Percentiles rank a stretch among this genome's conserved stretches.
Conservation (phyloP, 2,113 vertebrate genomes). For the Salvelinus sp. region DNA sequence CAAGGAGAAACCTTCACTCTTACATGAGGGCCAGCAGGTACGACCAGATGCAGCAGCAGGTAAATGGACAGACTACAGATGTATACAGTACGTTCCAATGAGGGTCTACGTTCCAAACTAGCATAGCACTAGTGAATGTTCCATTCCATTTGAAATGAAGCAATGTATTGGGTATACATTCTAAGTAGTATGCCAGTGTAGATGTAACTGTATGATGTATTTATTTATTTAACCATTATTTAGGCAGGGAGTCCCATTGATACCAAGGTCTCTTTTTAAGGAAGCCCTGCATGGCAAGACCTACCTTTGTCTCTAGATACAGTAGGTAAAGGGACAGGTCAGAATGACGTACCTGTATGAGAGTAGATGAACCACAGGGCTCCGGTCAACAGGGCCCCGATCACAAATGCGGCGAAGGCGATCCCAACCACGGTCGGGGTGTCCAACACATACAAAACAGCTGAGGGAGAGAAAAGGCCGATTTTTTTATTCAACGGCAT, state of each 20-base stretch:
- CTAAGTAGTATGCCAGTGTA: too few relatives aligned
- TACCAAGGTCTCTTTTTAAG: too few relatives aligned
- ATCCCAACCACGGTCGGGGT: constrained; percentile 93
- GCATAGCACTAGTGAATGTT: neutral
- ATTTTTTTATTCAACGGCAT: neutral
- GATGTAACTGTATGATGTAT: too few relatives aligned
- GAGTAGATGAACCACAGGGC: constrained; percentile 98
- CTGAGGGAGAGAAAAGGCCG: constrained; percentile 56
- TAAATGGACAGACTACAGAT: neutral
- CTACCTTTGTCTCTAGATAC: neutral
- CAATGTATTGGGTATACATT: too few relatives aligned
- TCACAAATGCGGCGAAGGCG: constrained; percentile 91
- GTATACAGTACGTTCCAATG: too few relatives aligned
- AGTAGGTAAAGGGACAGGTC: constrained; percentile 16
- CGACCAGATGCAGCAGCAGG: too few relatives aligned
- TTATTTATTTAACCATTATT: too few relatives aligned
- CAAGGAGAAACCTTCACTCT: neutral
- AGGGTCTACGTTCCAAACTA: neutral
- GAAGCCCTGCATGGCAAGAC: too few relatives aligned
- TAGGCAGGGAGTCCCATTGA: too few relatives aligned
- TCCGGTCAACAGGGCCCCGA: constrained; percentile 91
- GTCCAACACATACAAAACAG: constrained; percentile 80
- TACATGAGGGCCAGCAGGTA: neutral
- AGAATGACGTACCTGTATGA: constrained; percentile 83
- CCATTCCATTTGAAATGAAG: too few relatives aligned